These are phyloP conservation scores for Drosophila peninsularis DNA, from an alignment of 2,888 invertebrate genomes.

Conservation along the genomic window DNA sequence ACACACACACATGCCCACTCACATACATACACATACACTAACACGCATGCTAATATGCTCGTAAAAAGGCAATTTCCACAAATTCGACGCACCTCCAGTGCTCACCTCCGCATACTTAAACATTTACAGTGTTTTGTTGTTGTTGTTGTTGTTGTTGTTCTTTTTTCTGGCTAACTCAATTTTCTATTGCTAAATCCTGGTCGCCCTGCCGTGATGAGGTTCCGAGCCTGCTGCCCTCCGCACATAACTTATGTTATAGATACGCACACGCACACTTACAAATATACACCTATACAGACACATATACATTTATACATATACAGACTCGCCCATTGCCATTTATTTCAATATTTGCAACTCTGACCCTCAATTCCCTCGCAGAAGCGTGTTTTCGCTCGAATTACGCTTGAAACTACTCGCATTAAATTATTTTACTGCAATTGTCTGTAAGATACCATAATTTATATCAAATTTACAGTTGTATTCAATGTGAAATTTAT, in stretches of 20 bases:
- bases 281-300: background rate
- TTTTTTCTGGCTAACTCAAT: slow-evolving; percentile 72
- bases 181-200: slow-evolving; percentile 77
- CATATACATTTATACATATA: background rate
- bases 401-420: slow-evolving; percentile 60
- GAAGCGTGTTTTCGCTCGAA: slow-evolving; percentile 3
- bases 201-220: slow-evolving; percentile 43
- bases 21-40: slow-evolving; percentile 36
- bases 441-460: slow-evolving; percentile 6
- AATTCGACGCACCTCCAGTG: slow-evolving; percentile 53
- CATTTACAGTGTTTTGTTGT: slow-evolving; percentile 39
- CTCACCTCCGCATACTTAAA: slow-evolving; percentile 59
- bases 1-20: slow-evolving; percentile 17
- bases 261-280: slow-evolving; percentile 20
- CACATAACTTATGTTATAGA: slow-evolving; percentile 58
- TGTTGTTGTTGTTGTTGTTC: slow-evolving; percentile 26
- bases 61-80: slow-evolving; percentile 82
- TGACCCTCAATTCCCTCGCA: slow-evolving; percentile 43
- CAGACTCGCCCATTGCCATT: slow-evolving; percentile 67
- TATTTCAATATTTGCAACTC: slow-evolving; percentile 68
- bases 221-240: slow-evolving; percentile 53
- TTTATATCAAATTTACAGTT: too few species aligned
- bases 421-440: slow-evolving; percentile 42
- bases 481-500: background rate
- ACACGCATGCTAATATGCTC: slow-evolving; percentile 73